phyloP scores from a whole-genome alignment of 2,113 vertebrate genomes.

The Gavia stellata region DNA sequence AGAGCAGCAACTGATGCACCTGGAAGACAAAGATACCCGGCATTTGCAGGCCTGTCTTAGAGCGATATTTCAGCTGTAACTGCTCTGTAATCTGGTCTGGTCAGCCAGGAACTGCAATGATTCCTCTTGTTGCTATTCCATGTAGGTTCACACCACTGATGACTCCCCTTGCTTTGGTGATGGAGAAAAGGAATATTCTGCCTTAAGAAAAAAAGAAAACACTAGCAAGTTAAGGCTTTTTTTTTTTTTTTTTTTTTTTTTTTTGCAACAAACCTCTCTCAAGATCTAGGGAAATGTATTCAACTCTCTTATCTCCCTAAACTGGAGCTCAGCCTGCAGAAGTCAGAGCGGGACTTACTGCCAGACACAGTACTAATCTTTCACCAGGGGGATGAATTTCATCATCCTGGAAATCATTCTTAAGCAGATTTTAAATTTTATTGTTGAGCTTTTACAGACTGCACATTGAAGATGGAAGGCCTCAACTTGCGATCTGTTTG shows the following conservation, averaged over 20 bases:
- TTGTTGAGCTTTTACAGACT: not conserved
- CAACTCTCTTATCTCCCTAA: not conserved
- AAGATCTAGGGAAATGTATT: not conserved
- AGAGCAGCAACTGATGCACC: not conserved
- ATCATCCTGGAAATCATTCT: not conserved
- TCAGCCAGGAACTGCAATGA: not conserved
- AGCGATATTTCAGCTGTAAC: not conserved
- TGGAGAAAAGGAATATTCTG: not conserved
- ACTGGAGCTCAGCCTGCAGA: not conserved
- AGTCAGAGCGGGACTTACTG: not conserved
- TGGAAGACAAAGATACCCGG: not conserved
- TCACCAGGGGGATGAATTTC: not conserved
- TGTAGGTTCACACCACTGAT: not conserved
- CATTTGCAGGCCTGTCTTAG: not conserved
- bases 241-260: too few relatives aligned
- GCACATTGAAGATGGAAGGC: not conserved
- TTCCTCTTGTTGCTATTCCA: not conserved
- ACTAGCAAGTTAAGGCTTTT: not conserved
- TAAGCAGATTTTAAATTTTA: not conserved
- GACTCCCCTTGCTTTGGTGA: not conserved
- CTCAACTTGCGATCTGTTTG: not conserved
- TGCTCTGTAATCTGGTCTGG: not conserved
- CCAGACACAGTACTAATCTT: not conserved
- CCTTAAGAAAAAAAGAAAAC: not conserved
- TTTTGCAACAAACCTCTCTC: not conserved